Evolutionary conservation across 2,113 vertebrate genomes (phyloP), one percentile per base, ranked within the genome.

Genomic region (Bubo blakistoni): DNA sequence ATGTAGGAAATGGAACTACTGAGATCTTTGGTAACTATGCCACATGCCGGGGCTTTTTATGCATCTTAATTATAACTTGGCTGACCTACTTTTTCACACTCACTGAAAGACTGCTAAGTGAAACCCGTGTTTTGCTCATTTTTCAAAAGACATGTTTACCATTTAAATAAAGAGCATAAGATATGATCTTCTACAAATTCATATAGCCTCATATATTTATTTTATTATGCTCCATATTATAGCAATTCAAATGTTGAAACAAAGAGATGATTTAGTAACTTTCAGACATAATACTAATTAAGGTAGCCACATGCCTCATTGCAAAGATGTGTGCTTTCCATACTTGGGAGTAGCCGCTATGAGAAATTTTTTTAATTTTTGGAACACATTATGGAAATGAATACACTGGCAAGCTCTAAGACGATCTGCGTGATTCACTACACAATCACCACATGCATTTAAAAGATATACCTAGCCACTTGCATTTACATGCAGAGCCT

Each of bases 31-130:
- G 70, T 92, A 94, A 71, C 81, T 82, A 62, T 67, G 84, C 47
- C 78, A 86, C 82, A 94, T 3, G 30, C 65, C 3, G 1, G 21
- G 19, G 44, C 81, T 78, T 91, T 89, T 79, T 66, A 78, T 19
- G 52, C 71, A 88, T 96, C 86, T 91, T 85, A 83, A 94, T 95
- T 91, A 63, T 69, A 92, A 96, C 42, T 87, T 92, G 81, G 91
- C 77, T 1, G 1, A 85, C 58, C 86, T 85, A 94, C 57, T 89
- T 96, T 88, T 84, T 78, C 61, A 76, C 36, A 42, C 34, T 89
- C 22, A 49, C 17, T 51, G 24, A 47, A 93, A 93, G 49, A 92
- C 44, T 91, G 52, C 15, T 65, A 71, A 94, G 61, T 16, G 34
- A 79, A 93, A 88, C 73, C 46, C 4, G 1, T 12, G 25, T 79